Base-by-base conservation (phyloP, 1,140 invertebrate species). In the Bactericera cockerelli region DNA sequence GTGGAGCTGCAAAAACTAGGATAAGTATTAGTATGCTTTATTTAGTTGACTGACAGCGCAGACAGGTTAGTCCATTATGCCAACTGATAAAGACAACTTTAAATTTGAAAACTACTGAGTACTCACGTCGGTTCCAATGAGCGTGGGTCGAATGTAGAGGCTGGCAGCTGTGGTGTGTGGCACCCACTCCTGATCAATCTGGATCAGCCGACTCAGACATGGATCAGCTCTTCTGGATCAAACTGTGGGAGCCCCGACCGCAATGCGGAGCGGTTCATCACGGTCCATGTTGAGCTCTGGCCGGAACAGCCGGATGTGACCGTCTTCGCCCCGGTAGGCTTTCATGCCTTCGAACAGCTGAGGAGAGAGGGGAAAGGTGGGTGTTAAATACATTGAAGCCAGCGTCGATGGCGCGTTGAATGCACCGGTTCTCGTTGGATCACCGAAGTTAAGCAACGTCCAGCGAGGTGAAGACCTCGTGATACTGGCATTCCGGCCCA, bases 291-390 rank as follows among this genome's bases (percentile, higher is more conserved):
- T 99, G 66, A 93, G 74, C 38, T 96, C 85, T 2, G 96, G 95
- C 57, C 97, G 81, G 72, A n/a, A 99, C 62, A 99, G 72, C 63
- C 93, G 77, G 57, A 99, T 90, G 75, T 86, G 87, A 54, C 87
- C 87, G 74, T 98, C 94, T 3, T 81, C 76, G n/a, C 93, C 92
- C 68, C 92, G 79, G 70, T 92, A 98, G 0, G 94, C 94, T 75
- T 99, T 99, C 81, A 98, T 83, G 53, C 97, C 97, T 82, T 99
- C 97, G 69, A 99, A 99, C 59, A 98, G 74, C 92, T 98, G 73
- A 59, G 76, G 75, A 61, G 55, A 14, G 16, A 59, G 11, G 62
- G 2, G 39, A n/a, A n/a, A n/a, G 31, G 24, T 31, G 19, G n/a
- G 11, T 25, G 61, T 31, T 21, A 53, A 49, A 49, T n/a, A n/a